A percentile compares a stretch with the other conserved stretches of the same genome.
Conservation (phyloP, 1,140 invertebrate genomes). For the Orius laevigatus region DNA sequence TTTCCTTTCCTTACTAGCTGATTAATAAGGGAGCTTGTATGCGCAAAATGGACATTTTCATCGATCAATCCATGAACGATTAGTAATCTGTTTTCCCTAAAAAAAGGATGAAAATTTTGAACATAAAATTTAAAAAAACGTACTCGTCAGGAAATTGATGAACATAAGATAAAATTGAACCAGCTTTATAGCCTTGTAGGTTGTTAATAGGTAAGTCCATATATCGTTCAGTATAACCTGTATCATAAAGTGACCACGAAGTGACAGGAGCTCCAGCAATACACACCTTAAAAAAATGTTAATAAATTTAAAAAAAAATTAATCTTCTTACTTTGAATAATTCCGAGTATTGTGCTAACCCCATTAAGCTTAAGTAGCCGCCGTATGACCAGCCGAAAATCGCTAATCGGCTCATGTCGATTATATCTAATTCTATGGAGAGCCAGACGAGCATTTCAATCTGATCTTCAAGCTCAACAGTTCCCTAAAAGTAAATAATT, state of each 20-base stretch:
- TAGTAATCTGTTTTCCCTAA: constrained; percentile 78
- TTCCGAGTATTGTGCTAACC: constrained; percentile 61
- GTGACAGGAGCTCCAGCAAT: constrained; percentile 95
- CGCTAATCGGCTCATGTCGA: constrained; percentile 82
- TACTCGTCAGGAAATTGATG: constrained; percentile 82
- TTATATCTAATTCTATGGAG: constrained; percentile 59
- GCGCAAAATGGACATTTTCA: constrained; percentile 98
- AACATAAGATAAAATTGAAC: constrained; percentile 60
- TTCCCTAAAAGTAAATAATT: constrained; percentile 40
- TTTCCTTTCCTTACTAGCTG: constrained; percentile 82
- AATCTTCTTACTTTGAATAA: constrained; percentile 58
- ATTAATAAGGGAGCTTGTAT: constrained; percentile 82
- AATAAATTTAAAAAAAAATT: constrained; percentile 8
- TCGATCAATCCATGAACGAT: constrained; percentile 96
- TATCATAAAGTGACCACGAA: constrained; percentile 86
- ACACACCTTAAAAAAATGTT: constrained; percentile 38
- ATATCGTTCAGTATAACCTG: constrained; percentile 94
- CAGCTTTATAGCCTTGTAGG: constrained; percentile 55
- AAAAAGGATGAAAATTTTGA: constrained; percentile 21
- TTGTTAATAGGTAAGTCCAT: constrained; percentile 84
- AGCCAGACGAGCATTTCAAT: constrained; percentile 84
- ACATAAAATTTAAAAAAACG: constrained; percentile 27
- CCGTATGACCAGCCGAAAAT: constrained; percentile 99
- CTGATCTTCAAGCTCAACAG: constrained; percentile 89
- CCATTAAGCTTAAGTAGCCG: constrained; percentile 74